Base-by-base conservation (phyloP, 2,113 vertebrate species). In the Callipepla californica region DNA sequence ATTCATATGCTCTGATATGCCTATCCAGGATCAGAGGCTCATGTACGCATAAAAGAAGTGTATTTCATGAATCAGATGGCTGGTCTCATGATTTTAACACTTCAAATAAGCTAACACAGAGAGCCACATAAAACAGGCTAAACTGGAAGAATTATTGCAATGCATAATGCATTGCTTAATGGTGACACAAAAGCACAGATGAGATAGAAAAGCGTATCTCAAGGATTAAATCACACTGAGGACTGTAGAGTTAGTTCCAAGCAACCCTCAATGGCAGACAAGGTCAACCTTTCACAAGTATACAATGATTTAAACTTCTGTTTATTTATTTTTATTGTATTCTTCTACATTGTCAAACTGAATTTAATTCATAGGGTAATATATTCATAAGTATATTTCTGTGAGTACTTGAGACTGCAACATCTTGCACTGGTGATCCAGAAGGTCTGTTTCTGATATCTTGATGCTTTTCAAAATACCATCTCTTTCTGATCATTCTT, bases 1-100 rank as follows among this genome's bases (percentile, higher is more conserved):
- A 42, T 17, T 32, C 17, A 15, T 5, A 47, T 3, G 1, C 5
- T 66, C n/a, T 74, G 3, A n/a, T 11, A 48, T 6, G 0, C 3
- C 0, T 16, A 12, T 20, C 34, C 42, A 75, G 67, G 22, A 53
- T 57, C 19, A 63, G 13, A 25, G 15, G 5, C 44, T 70, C 18
- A 38, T 14, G 38, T 2, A 23, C 4, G 48, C 1, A 23, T 9
- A 66, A 79, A 69, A 66, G 0, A n/a, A 11, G 12, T 28, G 5
- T 50, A 68, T 68, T 80, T 83, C 40, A 50, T 50, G 21, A 85
- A 67, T 21, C 21, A 63, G 8, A 50, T 9, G 15, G 7, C 4
- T 69, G 26, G 13, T 12, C 9, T 59, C 17, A 66, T 25, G 20
- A 58, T 42, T 84, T 62, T 36, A 78, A n/a, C 32, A 62, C 17